Conservation (phyloP, 2,113 vertebrate species). For the Chauna torquata region DNA sequence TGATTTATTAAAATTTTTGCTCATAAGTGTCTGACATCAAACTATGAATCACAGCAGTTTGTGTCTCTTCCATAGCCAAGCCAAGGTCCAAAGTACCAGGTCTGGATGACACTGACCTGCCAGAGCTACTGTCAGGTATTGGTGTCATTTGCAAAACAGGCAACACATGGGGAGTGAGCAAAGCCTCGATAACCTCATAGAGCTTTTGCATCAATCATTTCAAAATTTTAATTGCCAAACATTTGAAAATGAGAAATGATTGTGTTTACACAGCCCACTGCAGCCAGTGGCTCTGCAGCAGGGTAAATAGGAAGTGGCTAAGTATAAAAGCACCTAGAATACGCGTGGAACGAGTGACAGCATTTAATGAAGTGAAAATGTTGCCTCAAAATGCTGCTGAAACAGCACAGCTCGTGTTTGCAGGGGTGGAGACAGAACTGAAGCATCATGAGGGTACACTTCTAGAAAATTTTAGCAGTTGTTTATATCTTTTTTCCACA, state of each 20-base stretch:
- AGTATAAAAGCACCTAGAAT: not conserved
- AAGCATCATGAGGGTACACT: not conserved
- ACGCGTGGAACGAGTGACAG: not conserved
- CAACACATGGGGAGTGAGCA: rapidly evolving
- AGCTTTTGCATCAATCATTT: not conserved
- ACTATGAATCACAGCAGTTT: not conserved
- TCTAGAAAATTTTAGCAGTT: not conserved
- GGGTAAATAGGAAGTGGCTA: not conserved
- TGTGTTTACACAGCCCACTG: not conserved
- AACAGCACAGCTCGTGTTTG: not conserved
- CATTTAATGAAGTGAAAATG: not conserved
- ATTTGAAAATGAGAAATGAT: not conserved
- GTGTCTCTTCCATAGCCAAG: not conserved
- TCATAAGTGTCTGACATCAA: not conserved
- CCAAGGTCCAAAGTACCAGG: not conserved
- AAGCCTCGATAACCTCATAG: not conserved
- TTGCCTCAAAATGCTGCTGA: not conserved
- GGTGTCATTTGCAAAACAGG: not conserved
- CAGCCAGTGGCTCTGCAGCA: not conserved
- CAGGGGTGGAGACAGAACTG: not conserved
- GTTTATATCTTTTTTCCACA: not conserved
- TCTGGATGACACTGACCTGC: not conserved
- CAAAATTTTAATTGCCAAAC: not conserved
- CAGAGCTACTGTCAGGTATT: not conserved
- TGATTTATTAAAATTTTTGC: not conserved